Evolutionary conservation across 2,888 invertebrate genomes (phyloP).

Genomic region (Athalia rosae): DNA sequence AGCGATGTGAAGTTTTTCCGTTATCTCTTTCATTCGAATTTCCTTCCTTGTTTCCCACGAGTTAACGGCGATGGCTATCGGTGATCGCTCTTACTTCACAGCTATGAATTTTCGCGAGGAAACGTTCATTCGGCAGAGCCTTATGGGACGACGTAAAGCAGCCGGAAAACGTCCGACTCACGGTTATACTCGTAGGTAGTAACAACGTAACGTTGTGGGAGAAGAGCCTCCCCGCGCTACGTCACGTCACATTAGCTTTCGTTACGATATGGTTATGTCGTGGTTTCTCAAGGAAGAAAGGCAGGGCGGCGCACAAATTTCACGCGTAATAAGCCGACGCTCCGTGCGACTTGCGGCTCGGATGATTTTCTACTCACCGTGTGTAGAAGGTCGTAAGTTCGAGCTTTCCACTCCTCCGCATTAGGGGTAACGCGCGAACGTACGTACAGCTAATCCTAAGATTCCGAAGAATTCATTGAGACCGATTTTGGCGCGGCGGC

Average conservation of each 20-base stretch:
- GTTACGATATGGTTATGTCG: slow-evolving; percentile 42
- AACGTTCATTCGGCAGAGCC: slow-evolving; percentile 6
- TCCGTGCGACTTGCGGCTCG: slow-evolving; percentile 41
- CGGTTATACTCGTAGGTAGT: not conserved
- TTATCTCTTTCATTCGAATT: too few relatives aligned
- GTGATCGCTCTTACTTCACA: slow-evolving; percentile 7
- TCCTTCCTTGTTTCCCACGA: not conserved
- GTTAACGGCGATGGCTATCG: too few relatives aligned
- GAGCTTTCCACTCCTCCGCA: slow-evolving; percentile 11
- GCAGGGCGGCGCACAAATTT: slow-evolving; percentile 17
- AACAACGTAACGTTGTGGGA: not conserved
- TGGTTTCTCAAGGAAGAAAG: not conserved
- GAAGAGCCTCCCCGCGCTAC: not conserved
- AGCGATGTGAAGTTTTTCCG: too few relatives aligned
- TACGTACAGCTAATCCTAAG: too few relatives aligned
- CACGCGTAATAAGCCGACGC: slow-evolving; percentile 45
- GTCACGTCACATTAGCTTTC: slow-evolving; percentile 40
- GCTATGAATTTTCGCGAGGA: slow-evolving; percentile 16
- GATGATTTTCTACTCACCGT: slow-evolving; percentile 38
- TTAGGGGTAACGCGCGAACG: too few relatives aligned
- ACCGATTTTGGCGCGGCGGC: too few relatives aligned
- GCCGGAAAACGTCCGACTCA: slow-evolving; percentile 38
- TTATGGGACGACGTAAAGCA: not conserved
- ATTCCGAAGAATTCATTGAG: too few relatives aligned
- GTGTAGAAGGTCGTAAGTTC: slow-evolving; percentile 34